Evolutionary conservation across 2,888 invertebrate genomes (phyloP), one percentile per base, ranked within the genome.

Genomic region (Andrena chrysosceles): DNA sequence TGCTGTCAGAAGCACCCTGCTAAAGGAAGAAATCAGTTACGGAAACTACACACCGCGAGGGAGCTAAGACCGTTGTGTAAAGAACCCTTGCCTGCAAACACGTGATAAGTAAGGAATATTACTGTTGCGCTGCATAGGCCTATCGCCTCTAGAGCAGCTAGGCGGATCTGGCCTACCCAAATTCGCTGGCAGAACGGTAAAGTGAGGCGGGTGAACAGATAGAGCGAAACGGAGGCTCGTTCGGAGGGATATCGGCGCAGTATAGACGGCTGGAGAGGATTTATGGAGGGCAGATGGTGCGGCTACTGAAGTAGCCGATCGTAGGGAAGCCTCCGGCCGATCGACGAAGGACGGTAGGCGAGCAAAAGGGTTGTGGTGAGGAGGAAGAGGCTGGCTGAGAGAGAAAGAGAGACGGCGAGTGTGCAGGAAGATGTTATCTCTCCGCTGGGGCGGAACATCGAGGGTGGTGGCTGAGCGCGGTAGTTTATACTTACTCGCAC

Each of bases 401-500:
- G 64, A 35, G 52, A 29, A 49, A 78, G 81, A 81, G 71, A 81
- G 82, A 77, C 64, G 56, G 77, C 77, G 68, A 70, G 69, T 81
- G 71, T 77, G 84, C 84, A 83, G 83, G 87, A 81, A 87, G 92
- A 92, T 92, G 86, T 82, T 92, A 91, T 91, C 91, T 91, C 84
- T 86, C 84, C 88, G 85, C 85, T 89, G 91, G 89, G 90, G 91
- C 91, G 88, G 89, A 89, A 89, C 86, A 90, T 91, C 87, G 87
- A 89, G 88, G 88, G 89, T 89, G 90, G 89, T 87, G 84, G 87
- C 86, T 86, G 80, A 83, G 83, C 85, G 84, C 86, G 84, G 88
- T 89, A 89, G 91, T 92, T 92, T 92, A 91, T 92, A 91, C 89
- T 91, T 90, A 90, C 91, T 90, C 89, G 89, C 86, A 87, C 89